Conservation (phyloP, 2,888 invertebrate species). For the Cephus pygmeus region DNA sequence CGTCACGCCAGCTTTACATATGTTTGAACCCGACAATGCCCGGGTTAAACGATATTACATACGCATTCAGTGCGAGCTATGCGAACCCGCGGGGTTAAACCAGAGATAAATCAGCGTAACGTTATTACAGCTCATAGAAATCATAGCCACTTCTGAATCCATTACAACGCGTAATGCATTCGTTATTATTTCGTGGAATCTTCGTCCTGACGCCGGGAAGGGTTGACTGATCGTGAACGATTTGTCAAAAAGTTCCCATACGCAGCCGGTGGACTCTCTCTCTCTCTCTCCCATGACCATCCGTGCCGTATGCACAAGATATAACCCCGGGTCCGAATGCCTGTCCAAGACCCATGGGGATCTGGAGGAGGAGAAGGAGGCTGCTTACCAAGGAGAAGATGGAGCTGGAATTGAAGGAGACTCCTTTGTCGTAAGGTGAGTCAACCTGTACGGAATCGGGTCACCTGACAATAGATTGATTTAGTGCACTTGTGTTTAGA, state of each 20-base stretch:
- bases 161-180: constrained; percentile 35
- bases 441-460: constrained; percentile 55
- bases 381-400: not conserved
- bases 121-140: constrained; percentile 55
- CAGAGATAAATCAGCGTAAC: constrained; percentile 56
- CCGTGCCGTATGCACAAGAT: not conserved
- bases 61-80: constrained; percentile 36
- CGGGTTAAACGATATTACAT: constrained; percentile 59
- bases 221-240: constrained; percentile 43
- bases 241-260: constrained; percentile 39
- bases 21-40: constrained; percentile 56
- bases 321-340: not conserved
- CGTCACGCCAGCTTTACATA: constrained; percentile 58
- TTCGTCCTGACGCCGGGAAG: constrained; percentile 14
- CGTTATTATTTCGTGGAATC: constrained; percentile 33
- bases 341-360: not conserved
- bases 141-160: constrained; percentile 54
- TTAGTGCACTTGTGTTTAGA: constrained; percentile 49
- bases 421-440: constrained; percentile 51
- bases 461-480: constrained; percentile 59
- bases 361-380: not conserved
- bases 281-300: not conserved
- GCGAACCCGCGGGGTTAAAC: constrained; percentile 45
- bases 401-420: not conserved
- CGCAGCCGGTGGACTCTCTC: not conserved